phyloP scores from a whole-genome alignment of 2,113 vertebrate species.

The Ivindomyrus marchei region DNA sequence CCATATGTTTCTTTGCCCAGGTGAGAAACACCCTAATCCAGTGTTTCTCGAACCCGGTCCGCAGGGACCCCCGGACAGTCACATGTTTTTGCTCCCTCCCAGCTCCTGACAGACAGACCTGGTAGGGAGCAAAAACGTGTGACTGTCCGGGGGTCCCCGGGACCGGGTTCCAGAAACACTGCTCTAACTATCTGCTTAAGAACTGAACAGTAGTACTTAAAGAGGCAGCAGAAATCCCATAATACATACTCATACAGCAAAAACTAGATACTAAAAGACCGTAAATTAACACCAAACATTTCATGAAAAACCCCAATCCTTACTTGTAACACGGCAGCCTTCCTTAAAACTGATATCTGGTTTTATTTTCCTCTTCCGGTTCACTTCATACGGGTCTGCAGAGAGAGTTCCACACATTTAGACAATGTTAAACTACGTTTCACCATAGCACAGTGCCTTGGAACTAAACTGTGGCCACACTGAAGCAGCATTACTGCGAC shows the following conservation, averaged over 20 bases:
- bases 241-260: background rate
- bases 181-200: background rate
- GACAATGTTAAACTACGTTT: background rate
- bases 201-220: background rate
- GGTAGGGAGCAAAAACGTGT: background rate
- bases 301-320: background rate
- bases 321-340: conserved; percentile 47
- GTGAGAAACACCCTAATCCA: background rate
- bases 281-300: background rate
- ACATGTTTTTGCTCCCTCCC: background rate
- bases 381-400: conserved; percentile 67
- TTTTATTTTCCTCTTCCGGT: conserved; percentile 60
- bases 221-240: background rate
- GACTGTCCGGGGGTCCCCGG: background rate
- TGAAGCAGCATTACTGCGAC: background rate
- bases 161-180: background rate
- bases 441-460: background rate
- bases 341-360: conserved; percentile 48
- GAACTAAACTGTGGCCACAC: background rate
- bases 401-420: conserved; percentile 4
- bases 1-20: background rate
- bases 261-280: background rate
- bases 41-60: background rate
- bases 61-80: background rate
- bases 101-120: background rate